Percentiles rank a stretch among this genome's conserved stretches.
These are phyloP conservation scores for Rhodeus uyekii DNA, from an alignment of 2,797 vertebrate species.

Conservation along the genomic window DNA sequence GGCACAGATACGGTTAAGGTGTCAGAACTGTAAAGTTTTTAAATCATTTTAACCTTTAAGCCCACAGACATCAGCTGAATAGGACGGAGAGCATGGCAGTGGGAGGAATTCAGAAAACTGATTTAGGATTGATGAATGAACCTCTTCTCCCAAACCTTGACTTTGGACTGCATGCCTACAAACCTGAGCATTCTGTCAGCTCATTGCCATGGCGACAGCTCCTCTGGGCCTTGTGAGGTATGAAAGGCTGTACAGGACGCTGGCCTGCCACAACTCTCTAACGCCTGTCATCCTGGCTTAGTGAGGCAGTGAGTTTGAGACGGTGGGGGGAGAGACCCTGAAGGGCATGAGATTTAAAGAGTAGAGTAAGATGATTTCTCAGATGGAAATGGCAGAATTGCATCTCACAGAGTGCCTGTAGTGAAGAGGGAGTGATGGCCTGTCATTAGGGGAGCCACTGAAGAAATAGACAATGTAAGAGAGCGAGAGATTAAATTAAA, in stretches of 20 bases:
- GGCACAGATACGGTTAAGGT: background rate
- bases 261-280: conserved; percentile 34
- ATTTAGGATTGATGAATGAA: conserved; percentile 42
- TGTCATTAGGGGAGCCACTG: conserved; percentile 54
- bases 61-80: background rate
- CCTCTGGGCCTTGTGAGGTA: conserved; percentile 38
- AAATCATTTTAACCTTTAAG: background rate
- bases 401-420: conserved; percentile 52
- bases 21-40: background rate
- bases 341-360: conserved; percentile 22
- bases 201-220: conserved; percentile 45
- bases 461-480: conserved; percentile 44
- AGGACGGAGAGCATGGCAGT: background rate
- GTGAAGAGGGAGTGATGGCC: conserved; percentile 50
- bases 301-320: conserved; percentile 40
- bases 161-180: conserved; percentile 27
- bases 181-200: conserved; percentile 28
- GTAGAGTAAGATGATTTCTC: conserved; percentile 48
- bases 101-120: conserved; percentile 28
- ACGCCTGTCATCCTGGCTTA: conserved; percentile 45
- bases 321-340: background rate
- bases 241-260: conserved; percentile 41
- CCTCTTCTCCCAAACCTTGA: conserved; percentile 34
- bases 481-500: conserved; percentile 55
- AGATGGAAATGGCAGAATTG: conserved; percentile 54